Conservation (phyloP, 2,888 invertebrate genomes). For the Gastrophysa polygoni region DNA sequence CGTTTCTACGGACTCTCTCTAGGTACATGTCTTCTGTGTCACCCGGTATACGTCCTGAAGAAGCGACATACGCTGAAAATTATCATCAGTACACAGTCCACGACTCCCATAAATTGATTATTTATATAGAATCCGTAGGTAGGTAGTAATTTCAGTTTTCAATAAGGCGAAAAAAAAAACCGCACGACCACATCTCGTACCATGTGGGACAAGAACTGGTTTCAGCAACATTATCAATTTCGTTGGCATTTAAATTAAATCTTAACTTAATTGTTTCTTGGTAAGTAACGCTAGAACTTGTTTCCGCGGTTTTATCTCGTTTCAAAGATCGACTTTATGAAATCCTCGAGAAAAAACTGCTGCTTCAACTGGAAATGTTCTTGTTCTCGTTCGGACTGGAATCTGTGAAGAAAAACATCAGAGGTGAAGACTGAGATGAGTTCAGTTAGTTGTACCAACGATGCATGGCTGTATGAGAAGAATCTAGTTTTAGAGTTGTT, state of each 20-base stretch:
- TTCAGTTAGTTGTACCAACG: not conserved
- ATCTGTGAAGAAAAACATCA: not conserved
- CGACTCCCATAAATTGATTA: conserved; percentile 17
- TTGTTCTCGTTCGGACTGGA: not conserved
- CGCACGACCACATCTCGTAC: not conserved
- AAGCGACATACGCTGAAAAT: not conserved
- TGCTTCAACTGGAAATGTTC: conserved; percentile 16
- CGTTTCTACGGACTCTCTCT: no score
- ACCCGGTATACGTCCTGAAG: no score
- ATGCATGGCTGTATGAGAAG: no score
- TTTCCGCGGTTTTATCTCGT: conserved; percentile 25
- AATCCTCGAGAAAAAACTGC: conserved; percentile 23
- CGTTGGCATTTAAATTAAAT: conserved; percentile 30
- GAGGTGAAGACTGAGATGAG: not conserved
- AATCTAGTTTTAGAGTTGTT: no score
- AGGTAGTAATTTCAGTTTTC: conserved; percentile 20
- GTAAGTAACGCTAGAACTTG: conserved; percentile 26
- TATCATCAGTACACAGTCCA: conserved; percentile 10
- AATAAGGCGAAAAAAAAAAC: conserved; percentile 11
- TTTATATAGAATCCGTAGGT: conserved; percentile 18
- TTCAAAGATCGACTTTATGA: conserved; percentile 23
- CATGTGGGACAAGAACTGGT: conserved; percentile 18
- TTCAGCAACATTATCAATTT: conserved; percentile 18
- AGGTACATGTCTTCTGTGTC: no score
- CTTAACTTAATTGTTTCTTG: conserved; percentile 33